Evolutionary conservation across 1,140 invertebrate genomes (phyloP).

Genomic region (Phthorimaea operculella): DNA sequence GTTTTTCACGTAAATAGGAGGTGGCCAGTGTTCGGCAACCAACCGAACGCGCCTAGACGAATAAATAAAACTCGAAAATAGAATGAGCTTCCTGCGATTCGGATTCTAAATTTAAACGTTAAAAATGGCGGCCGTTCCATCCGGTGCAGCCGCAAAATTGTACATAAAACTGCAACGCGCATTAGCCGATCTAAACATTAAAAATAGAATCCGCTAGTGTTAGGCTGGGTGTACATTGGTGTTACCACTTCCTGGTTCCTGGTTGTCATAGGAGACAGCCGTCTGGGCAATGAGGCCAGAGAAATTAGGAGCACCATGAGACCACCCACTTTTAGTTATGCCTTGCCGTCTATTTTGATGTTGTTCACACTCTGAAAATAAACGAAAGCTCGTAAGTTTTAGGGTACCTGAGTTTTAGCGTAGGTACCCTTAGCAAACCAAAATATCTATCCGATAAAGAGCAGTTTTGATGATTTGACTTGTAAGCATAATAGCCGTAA

Average conservation of each 20-base stretch:
- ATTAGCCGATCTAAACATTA: constrained; percentile 61
- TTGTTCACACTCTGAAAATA: too few relatives aligned
- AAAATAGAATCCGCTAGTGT: constrained; percentile 56
- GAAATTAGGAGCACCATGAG: too few relatives aligned
- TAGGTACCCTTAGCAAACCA: too few relatives aligned
- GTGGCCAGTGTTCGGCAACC: constrained; percentile 19
- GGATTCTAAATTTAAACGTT: constrained; percentile 55
- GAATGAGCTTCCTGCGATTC: constrained; percentile 55
- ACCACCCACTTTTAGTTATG: too few relatives aligned
- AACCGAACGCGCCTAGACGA: constrained; percentile 41
- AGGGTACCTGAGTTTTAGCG: too few relatives aligned
- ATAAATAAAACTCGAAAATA: constrained; percentile 60
- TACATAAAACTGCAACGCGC: constrained; percentile 60
- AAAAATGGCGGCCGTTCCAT: constrained; percentile 60
- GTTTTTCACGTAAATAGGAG: constrained; percentile 14
- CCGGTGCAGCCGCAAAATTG: constrained; percentile 49
- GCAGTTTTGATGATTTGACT: too few relatives aligned
- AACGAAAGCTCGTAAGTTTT: too few relatives aligned
- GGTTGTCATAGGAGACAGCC: constrained; percentile 5
- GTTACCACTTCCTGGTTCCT: too few relatives aligned
- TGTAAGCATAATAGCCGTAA: too few relatives aligned
- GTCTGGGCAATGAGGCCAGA: too few relatives aligned
- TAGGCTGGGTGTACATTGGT: constrained; percentile 21
- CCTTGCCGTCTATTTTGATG: too few relatives aligned
- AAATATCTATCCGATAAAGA: too few relatives aligned